Evolutionary conservation across 1,140 invertebrate species (phyloP).

Genomic region (Achatina immaculata): DNA sequence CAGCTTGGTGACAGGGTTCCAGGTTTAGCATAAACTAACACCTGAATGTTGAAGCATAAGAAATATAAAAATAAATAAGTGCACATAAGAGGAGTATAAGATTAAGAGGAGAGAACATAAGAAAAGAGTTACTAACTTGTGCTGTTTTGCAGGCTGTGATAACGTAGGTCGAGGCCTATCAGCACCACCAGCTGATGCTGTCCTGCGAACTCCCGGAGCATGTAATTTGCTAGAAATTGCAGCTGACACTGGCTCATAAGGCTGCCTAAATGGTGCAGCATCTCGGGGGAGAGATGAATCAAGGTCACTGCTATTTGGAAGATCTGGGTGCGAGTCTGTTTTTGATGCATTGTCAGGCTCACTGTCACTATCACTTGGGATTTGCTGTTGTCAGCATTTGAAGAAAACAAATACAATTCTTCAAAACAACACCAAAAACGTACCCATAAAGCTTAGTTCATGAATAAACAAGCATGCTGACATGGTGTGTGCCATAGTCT

Average conservation of each 20-base stretch:
- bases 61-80: too few relatives aligned
- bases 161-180: constrained; percentile 10
- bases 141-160: constrained; percentile 26
- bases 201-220: background rate
- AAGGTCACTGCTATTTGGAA: constrained; percentile 40
- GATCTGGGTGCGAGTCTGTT: constrained; percentile 59
- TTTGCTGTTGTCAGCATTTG: constrained; percentile 16
- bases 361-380: constrained; percentile 61
- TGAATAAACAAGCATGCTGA: too few relatives aligned
- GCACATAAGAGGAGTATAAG: too few relatives aligned
- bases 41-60: too few relatives aligned
- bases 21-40: too few relatives aligned
- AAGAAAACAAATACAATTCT: too few relatives aligned
- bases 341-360: constrained; percentile 60
- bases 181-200: background rate
- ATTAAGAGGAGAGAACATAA: too few relatives aligned
- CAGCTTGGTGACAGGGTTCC: too few relatives aligned
- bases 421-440: too few relatives aligned
- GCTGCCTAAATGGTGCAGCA: constrained; percentile 17
- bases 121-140: constrained; percentile 28
- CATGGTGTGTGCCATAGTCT: too few relatives aligned
- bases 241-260: constrained; percentile 47
- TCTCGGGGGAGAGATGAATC: constrained; percentile 36
- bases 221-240: constrained; percentile 34
- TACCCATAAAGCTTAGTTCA: too few relatives aligned